Conservation (phyloP, 53 echinoderm and acorn worm species). For the Paelopatides confundens region DNA sequence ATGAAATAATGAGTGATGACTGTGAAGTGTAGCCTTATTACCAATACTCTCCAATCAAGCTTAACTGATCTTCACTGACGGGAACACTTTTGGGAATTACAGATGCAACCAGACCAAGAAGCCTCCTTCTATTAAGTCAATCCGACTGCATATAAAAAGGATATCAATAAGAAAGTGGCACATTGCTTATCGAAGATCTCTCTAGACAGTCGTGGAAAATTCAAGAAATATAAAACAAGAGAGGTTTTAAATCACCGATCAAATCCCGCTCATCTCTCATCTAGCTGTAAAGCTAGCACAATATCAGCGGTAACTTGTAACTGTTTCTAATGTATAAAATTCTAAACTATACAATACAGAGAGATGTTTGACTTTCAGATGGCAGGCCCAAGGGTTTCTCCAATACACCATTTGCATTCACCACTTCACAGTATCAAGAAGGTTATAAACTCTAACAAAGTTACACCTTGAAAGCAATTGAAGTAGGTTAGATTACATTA, state of each 20-base stretch:
- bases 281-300: not conserved
- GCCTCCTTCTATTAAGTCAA: not conserved
- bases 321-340: too few species aligned
- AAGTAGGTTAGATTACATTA: too few species aligned
- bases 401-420: too few species aligned
- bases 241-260: not conserved
- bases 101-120: not conserved
- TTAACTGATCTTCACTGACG: not conserved
- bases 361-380: too few species aligned
- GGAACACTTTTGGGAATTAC: not conserved
- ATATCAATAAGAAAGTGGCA: not conserved
- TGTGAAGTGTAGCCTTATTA: constrained; percentile 3
- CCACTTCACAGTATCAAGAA: too few species aligned
- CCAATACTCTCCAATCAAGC: not conserved
- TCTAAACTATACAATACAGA: too few species aligned
- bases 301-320: not conserved
- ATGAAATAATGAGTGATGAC: not conserved
- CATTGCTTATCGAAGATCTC: not conserved
- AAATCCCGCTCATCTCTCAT: not conserved
- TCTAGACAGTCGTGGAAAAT: not conserved
- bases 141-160: not conserved
- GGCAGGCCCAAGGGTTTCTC: too few species aligned
- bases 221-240: not conserved
- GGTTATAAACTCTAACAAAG: too few species aligned
- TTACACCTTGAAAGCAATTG: too few species aligned